phyloP scores from a whole-genome alignment of 2,888 invertebrate species.

The Tetheella fluctuosa region DNA sequence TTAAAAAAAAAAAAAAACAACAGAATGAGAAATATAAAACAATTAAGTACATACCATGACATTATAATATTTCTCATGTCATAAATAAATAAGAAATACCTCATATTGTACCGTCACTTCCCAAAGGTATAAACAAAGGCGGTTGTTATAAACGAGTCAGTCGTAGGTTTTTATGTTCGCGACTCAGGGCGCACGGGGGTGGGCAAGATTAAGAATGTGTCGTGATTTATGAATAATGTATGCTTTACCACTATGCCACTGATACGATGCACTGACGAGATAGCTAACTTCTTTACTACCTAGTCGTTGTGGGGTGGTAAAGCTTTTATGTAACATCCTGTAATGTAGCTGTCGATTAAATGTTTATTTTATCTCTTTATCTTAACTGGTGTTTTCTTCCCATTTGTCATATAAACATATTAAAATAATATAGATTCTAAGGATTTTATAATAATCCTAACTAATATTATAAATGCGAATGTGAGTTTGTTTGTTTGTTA shows the following conservation, averaged over 20 bases:
- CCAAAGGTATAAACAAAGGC: slow-evolving; percentile 32
- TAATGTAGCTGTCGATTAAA: background rate
- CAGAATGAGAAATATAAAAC: too few species aligned
- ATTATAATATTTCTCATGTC: background rate
- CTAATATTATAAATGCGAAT: too few species aligned
- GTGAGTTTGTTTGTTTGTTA: too few species aligned
- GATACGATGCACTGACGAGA: slow-evolving; percentile 37
- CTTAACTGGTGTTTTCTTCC: background rate
- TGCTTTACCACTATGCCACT: slow-evolving; percentile 42
- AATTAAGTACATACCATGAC: background rate
- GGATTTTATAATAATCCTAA: too few species aligned
- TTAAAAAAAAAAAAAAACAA: too few species aligned
- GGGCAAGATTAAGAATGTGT: slow-evolving; percentile 40
- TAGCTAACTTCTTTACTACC: slow-evolving; percentile 29
- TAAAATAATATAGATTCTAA: too few species aligned
- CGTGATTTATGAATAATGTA: slow-evolving; percentile 61
- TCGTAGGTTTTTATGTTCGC: slow-evolving; percentile 40
- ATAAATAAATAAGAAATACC: background rate
- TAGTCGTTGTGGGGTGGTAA: slow-evolving; percentile 12
- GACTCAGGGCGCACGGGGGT: slow-evolving; percentile 21
- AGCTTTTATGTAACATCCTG: slow-evolving; percentile 3
- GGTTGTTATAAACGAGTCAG: slow-evolving; percentile 50
- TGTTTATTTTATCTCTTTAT: background rate
- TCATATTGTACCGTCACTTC: background rate
- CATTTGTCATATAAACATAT: background rate